Percentiles rank a stretch among this genome's conserved stretches.
phyloP scores from a whole-genome alignment of 1,140 invertebrate species.

The Cyrtorhinus lividipennis region DNA sequence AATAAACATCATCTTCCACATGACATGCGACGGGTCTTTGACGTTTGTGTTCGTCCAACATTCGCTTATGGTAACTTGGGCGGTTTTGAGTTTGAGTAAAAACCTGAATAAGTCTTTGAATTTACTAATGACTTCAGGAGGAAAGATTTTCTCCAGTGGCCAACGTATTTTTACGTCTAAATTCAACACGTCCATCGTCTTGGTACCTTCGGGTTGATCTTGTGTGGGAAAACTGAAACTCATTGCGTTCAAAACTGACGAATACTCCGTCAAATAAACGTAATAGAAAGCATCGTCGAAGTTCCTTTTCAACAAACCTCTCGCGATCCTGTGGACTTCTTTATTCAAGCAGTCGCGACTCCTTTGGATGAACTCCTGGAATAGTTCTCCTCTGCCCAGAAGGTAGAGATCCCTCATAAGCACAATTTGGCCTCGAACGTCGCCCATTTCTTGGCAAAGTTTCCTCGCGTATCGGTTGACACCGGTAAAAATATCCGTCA shows the following conservation, averaged over 20 bases:
- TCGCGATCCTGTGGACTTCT: neutral
- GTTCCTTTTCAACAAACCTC: neutral
- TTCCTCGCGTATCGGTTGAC: neutral
- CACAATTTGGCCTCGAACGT: slow-evolving; percentile 1
- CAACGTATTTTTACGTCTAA: slow-evolving; percentile 8
- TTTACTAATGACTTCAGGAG: neutral
- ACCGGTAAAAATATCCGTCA: slow-evolving; percentile 9
- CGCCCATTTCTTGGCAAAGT: slow-evolving; percentile 1
- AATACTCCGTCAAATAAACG: slow-evolving; percentile 13
- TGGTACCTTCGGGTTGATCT: neutral
- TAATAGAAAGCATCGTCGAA: slow-evolving; percentile 14
- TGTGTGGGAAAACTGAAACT: neutral
- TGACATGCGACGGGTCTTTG: neutral
- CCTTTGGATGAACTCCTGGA: neutral
- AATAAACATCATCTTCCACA: neutral
- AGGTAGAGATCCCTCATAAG: slow-evolving; percentile 4
- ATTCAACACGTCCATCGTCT: neutral
- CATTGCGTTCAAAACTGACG: neutral
- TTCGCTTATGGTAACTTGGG: neutral
- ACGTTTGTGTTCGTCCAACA: neutral
- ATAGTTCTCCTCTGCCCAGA: neutral
- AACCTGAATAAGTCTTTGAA: slow-evolving; percentile 10
- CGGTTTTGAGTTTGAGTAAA: neutral
- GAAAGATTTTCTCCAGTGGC: slow-evolving; percentile 10
- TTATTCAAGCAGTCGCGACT: neutral